Conservation (phyloP, 2,888 invertebrate genomes). For the Choristoneura rosaceana region DNA sequence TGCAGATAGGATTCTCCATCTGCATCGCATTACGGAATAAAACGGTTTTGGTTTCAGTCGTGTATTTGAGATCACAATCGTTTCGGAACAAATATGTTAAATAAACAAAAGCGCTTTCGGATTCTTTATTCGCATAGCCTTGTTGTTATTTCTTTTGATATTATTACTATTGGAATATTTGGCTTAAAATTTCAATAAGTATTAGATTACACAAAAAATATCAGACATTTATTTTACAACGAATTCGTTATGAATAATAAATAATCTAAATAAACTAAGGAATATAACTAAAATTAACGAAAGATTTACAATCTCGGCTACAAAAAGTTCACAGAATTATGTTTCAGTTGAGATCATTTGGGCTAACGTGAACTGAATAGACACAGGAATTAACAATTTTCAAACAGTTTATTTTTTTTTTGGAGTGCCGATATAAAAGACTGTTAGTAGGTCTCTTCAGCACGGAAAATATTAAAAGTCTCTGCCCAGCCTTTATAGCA, state of each 20-base stretch:
- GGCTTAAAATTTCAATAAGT: background rate
- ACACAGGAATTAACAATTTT: no score
- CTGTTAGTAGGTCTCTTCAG: no score
- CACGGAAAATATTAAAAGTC: no score
- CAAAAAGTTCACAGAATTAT: background rate
- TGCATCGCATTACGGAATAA: slow-evolving; percentile 35
- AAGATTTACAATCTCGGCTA: background rate
- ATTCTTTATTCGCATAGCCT: background rate
- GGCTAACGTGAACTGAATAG: background rate
- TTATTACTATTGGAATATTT: background rate
- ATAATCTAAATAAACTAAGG: background rate
- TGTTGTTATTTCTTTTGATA: background rate
- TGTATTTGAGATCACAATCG: slow-evolving; percentile 15
- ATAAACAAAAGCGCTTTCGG: background rate
- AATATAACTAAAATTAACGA: background rate
- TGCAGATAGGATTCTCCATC: slow-evolving; percentile 33
- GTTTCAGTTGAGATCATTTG: background rate
- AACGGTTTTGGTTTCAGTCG: slow-evolving; percentile 28
- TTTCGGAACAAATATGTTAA: background rate
- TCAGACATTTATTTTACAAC: background rate
- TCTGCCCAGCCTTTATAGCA: no score
- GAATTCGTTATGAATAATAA: background rate
- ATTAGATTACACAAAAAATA: background rate
- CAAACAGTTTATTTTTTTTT: no score
- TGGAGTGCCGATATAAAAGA: no score